Percentiles rank a stretch among this genome's conserved stretches.
These are phyloP conservation scores for Sitta carolinensis DNA, from an alignment of 2,797 vertebrate species.

Conservation along the genomic window DNA sequence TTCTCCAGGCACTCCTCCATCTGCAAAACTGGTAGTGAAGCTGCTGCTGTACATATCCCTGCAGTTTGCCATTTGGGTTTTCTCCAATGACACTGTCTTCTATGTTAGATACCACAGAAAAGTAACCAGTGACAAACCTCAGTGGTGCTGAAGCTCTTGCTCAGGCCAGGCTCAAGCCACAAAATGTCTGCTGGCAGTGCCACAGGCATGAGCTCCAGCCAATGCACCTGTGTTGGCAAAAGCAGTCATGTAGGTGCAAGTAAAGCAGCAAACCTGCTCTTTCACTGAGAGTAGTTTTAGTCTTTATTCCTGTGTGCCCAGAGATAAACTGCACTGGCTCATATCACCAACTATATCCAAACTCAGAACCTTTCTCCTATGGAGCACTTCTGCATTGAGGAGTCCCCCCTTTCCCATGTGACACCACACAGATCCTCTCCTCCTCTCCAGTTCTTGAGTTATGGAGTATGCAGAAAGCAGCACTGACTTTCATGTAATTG, in stretches of 20 bases:
- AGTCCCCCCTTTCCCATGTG: accelerated
- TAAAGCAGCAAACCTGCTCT: not conserved
- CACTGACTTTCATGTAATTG: not conserved
- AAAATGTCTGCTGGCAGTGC: not conserved
- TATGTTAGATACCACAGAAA: not conserved
- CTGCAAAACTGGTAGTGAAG: not conserved
- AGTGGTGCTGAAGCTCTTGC: not conserved
- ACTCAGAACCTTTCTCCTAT: not conserved
- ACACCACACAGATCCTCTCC: accelerated
- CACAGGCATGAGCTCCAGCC: accelerated
- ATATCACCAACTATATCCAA: not conserved
- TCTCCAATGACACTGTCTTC: not conserved
- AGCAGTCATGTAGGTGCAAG: not conserved
- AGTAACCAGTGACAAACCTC: not conserved
- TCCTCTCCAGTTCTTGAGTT: not conserved
- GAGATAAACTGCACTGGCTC: not conserved
- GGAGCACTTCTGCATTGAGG: not conserved
- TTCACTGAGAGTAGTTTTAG: not conserved
- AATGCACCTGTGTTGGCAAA: not conserved
- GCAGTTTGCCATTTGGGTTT: not conserved
- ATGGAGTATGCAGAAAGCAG: not conserved
- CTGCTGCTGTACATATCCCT: not conserved
- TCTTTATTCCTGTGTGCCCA: not conserved
- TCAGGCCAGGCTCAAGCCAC: not conserved
- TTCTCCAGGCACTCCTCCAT: not conserved